These are phyloP conservation scores for Apogon hyalosoma DNA, from an alignment of 2,797 vertebrate genomes.

Conservation along the genomic window DNA sequence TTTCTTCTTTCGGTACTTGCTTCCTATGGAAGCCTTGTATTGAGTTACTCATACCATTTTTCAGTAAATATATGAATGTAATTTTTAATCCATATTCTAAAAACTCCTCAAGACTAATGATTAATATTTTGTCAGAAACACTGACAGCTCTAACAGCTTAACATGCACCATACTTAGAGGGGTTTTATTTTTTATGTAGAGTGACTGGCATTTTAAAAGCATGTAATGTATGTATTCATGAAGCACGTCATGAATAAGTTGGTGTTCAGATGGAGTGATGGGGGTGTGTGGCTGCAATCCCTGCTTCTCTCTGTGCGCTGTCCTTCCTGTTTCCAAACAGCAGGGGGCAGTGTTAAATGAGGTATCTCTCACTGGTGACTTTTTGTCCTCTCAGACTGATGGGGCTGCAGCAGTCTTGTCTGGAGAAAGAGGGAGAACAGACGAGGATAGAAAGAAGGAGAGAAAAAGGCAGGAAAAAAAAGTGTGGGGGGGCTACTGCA, in stretches of 20 bases:
- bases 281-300: constrained; percentile 23
- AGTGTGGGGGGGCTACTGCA: constrained; percentile 68
- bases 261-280: constrained; percentile 40
- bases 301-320: background rate
- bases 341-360: constrained; percentile 86
- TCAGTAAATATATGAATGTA: constrained; percentile 17
- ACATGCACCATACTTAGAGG: constrained; percentile 37
- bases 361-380: constrained; percentile 66
- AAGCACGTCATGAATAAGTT: constrained; percentile 68
- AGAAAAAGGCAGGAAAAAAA: constrained; percentile 11
- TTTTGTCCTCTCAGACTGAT: constrained; percentile 77
- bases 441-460: constrained; percentile 20
- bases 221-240: constrained; percentile 63
- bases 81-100: constrained; percentile 36
- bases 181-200: constrained; percentile 55
- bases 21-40: constrained; percentile 26
- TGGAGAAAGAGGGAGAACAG: constrained; percentile 59
- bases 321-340: constrained; percentile 51
- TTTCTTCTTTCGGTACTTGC: constrained; percentile 7
- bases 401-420: constrained; percentile 77
- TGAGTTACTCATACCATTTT: background rate
- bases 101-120: constrained; percentile 23
- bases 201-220: constrained; percentile 59
- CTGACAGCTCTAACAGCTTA: constrained; percentile 40
- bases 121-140: constrained; percentile 35